Base-by-base conservation (phyloP, 2,888 invertebrate species). In the Polydrusus pterygomalis region DNA sequence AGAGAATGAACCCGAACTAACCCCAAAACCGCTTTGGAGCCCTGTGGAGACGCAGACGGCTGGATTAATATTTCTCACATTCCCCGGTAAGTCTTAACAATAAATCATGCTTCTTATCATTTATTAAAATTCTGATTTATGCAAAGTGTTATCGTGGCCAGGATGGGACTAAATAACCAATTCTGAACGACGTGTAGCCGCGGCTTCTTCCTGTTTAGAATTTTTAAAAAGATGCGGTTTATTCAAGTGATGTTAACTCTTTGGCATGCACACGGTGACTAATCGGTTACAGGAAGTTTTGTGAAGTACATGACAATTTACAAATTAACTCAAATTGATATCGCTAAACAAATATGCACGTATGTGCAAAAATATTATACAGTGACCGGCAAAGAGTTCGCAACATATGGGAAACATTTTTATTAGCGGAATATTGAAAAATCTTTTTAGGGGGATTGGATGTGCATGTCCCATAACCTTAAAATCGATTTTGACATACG, bases 71-170 rank as follows among this genome's bases (percentile, higher is more conserved):
- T 54, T 54, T 54, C 30, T 5, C 13, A 13, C 5, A 34, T 18
- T 15, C 56, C 56, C 58, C 58, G n/a, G 68, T 56, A 69, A 7
- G n/a, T 30, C 43, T 43, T 30, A 34, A 30, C 58, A 43, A 18
- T 69, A 69, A 69, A 69, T 56, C 68, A 69, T 17, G 45, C 58
- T 58, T 58, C 68, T 69, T 69, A 69, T 69, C 68, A 69, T 69
- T 69, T 69, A 69, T 69, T 69, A 56, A 69, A 58, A 43, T 45
- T 58, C 43, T 58, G 67, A 68, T 68, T 74, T 74, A 74, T 74
- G 74, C 74, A 62, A 62, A 68, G 62, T 43, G 74, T 68, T 74
- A 74, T 74, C 74, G 68, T 40, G 30, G 62, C 34, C 49, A 47
- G 74, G 74, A 74, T 68, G 68, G 25, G 62, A 60, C 74, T 63